Conservation (phyloP, 92 coral and sea anemone genomes). For the Actinostola sp. region DNA sequence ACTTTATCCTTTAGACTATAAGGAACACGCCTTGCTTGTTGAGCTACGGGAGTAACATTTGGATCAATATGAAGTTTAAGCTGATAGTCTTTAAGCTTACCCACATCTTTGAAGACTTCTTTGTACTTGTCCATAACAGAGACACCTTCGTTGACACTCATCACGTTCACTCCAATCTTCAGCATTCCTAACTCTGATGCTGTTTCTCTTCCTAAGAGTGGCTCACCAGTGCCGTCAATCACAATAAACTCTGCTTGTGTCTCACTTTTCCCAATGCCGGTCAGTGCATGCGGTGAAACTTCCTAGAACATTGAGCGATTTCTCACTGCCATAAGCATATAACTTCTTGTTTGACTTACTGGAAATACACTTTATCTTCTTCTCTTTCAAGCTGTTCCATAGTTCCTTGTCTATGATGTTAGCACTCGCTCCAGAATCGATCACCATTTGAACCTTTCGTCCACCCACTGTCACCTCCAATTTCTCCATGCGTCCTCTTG, state of each 20-base stretch:
- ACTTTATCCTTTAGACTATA: conserved; percentile 35
- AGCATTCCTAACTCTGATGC: conserved; percentile 11
- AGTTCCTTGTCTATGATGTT: conserved; percentile 22
- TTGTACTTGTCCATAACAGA: conserved; percentile 4
- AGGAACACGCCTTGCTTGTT: conserved; percentile 28
- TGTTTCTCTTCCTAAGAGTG: conserved; percentile 21
- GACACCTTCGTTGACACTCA: neutral
- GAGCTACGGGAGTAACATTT: conserved; percentile 28
- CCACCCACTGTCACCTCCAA: conserved; percentile 25
- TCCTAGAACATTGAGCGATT: conserved; percentile 16
- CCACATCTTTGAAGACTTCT: conserved; percentile 20
- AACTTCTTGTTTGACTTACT: conserved; percentile 13
- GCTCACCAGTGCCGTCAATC: conserved; percentile 24
- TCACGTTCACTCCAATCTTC: conserved; percentile 1
- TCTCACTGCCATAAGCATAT: conserved; percentile 16
- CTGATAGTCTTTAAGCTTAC: conserved; percentile 27
- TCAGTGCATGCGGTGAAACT: conserved; percentile 25
- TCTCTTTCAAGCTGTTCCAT: conserved; percentile 29
- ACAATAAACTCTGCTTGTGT: conserved; percentile 28
- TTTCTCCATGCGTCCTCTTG: conserved; percentile 14
- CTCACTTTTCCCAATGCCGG: neutral
- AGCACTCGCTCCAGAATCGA: conserved; percentile 33
- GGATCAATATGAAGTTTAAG: conserved; percentile 19
- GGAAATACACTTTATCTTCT: conserved; percentile 10
- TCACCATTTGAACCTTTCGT: neutral